Evolutionary conservation across 2,888 invertebrate genomes (phyloP), one percentile per base, ranked within the genome.

Genomic region (Eristalis tenax): DNA sequence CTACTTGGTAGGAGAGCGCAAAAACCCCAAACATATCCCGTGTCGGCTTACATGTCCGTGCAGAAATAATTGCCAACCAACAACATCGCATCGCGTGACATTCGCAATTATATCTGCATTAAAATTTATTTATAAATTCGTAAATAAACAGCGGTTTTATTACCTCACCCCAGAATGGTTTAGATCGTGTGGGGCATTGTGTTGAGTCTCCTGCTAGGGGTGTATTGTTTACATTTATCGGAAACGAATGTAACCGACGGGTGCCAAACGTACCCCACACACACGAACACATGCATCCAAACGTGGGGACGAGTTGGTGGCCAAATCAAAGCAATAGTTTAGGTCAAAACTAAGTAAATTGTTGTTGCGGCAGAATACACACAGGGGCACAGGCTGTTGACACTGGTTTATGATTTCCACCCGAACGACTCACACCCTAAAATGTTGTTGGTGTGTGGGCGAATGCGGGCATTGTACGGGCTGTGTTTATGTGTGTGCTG

Each of bases 91-190:
- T 88, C 88, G 88, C 88, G 88, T 88, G 88, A 85, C 85, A 82
- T 79, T 85, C 75, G 88, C 88, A 88, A 88, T 88, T 88, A 88
- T 88, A 85, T 88, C 85, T 86, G 87, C 87, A 87, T 87, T 85
- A 88, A 88, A 88, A 88, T 86, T 81, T 88, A 88, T 88, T 88
- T 88, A 78, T 81, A 86, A 88, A 88, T 88, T 83, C 83, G 83
- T 87, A 87, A 87, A 87, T 87, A 87, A 87, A 87, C 87, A 87
- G 87, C 87, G 87, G 83, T 83, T 87, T 87, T 87, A 87, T 87
- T 87, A 80, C 83, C 79, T 87, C 87, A 87, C 83, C 83, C 83
- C 79, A 73, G 83, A 68, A 79, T 73, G 70, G 83, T 35, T 79
- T 79, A 80, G 83, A 80, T 78, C 75, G 35, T 59, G 38, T 28